Evolutionary conservation across 2,888 invertebrate genomes (phyloP), one percentile per base, ranked within the genome.

Genomic region (Watsonalla binaria): DNA sequence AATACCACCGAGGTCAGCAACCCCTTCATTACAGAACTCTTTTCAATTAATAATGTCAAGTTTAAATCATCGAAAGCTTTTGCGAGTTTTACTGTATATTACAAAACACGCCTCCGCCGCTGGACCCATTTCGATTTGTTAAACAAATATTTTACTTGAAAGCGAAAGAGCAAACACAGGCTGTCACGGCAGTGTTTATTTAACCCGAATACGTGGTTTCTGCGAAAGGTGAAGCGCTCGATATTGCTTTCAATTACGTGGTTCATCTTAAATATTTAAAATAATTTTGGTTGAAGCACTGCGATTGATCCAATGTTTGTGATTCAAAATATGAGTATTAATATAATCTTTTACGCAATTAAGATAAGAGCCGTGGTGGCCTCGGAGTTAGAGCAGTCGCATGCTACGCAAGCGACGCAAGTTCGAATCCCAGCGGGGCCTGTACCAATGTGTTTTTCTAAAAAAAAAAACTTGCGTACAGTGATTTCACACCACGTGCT

Each of bases 81-180:
- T 42, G 0, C 5, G 8, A 11, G 11, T 11, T 11, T n/a, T 37
- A 47, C 15, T 54, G 55, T 57, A 58, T 56, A 57, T 56, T 64
- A 47, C 60, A 57, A 55, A 24, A 48, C 56, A 50, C 63, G 56
- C 63, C 64, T 63, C 70, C 74, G 63, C 59, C 35, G 49, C 59
- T 34, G 49, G 50, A 60, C 54, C 55, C 53, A 63, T 60, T 67
- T 66, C 63, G 65, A 56, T 54, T 53, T 33, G 60, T 60, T 51
- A 52, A 49, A 51, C 65, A 67, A 76, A 76, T 68, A 71, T 76
- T 76, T 63, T 60, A 58, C 68, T 74, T 68, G 76, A 77, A 77
- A 77, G 77, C 68, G 68, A 67, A 71, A 62, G 61, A 71, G 58
- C 34, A 51, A 55, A 55, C 14, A 47, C 35, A 49, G n/a, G n/a